Conservation (phyloP, 2,113 vertebrate genomes). For the Pyrgilauda ruficollis region DNA sequence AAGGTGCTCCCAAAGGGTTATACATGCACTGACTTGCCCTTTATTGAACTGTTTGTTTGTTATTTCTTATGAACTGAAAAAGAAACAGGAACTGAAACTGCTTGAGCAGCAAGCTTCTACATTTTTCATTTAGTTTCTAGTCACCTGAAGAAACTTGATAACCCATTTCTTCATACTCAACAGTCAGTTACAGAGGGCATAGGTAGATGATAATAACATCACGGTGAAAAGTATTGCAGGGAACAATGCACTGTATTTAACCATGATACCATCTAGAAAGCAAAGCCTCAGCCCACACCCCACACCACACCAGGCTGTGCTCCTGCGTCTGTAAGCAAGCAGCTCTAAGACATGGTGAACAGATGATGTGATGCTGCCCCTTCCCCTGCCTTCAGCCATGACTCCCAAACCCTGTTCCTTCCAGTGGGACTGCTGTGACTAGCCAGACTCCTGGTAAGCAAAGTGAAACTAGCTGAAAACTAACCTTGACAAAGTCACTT, state of each 20-base stretch:
- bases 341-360: background rate
- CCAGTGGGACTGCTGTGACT: background rate
- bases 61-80: background rate
- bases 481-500: background rate
- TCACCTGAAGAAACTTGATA: background rate
- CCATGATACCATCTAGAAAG: background rate
- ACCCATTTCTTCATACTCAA: background rate
- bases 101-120: background rate
- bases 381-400: background rate
- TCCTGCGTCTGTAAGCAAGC: background rate
- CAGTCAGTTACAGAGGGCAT: background rate
- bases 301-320: background rate
- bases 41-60: background rate
- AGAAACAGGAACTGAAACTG: background rate
- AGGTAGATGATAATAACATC: background rate
- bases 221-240: background rate
- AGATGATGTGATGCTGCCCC: accelerated
- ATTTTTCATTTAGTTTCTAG: background rate
- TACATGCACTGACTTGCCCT: background rate
- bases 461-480: background rate
- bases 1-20: background rate
- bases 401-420: background rate
- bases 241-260: background rate
- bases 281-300: background rate
- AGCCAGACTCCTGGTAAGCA: background rate